phyloP scores from a whole-genome alignment of 2,888 invertebrate species.

The Drosophila mettleri region DNA sequence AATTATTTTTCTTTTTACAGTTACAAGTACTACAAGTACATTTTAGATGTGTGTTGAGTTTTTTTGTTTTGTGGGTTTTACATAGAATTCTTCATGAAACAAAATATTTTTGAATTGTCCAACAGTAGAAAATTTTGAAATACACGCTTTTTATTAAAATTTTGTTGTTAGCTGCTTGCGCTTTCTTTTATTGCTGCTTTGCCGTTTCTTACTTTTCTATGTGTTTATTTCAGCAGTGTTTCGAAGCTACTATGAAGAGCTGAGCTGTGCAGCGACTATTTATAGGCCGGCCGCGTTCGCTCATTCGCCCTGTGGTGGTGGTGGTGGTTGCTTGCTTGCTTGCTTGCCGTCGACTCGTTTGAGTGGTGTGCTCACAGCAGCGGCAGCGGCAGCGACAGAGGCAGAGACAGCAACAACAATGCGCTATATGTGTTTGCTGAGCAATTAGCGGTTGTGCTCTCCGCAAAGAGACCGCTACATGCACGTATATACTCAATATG shows the following conservation, averaged over 20 bases:
- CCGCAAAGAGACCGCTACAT: constrained; percentile 60
- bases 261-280: constrained; percentile 55
- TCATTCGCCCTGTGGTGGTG: constrained; percentile 30
- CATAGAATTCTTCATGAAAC: constrained; percentile 78
- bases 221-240: constrained; percentile 68
- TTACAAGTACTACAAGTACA: constrained; percentile 62
- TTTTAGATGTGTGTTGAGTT: constrained; percentile 43
- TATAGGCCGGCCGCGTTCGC: constrained; percentile 62
- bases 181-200: constrained; percentile 60
- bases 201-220: constrained; percentile 57
- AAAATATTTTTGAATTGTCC: constrained; percentile 45
- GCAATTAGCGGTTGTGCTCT: constrained; percentile 65
- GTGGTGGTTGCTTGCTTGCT: constrained; percentile 18
- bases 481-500: constrained; percentile 42
- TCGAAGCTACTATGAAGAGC: constrained; percentile 74
- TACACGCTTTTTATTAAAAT: constrained; percentile 49
- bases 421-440: constrained; percentile 52
- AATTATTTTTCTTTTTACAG: constrained; percentile 52
- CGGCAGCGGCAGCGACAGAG: constrained; percentile 6
- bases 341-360: constrained; percentile 18
- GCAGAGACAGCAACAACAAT: constrained; percentile 23
- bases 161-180: constrained; percentile 13
- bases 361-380: constrained; percentile 19
- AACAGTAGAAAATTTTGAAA: constrained; percentile 66
- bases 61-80: constrained; percentile 20